Evolutionary conservation across 2,797 vertebrate species (phyloP).

Genomic region (Crenuchus spilurus): DNA sequence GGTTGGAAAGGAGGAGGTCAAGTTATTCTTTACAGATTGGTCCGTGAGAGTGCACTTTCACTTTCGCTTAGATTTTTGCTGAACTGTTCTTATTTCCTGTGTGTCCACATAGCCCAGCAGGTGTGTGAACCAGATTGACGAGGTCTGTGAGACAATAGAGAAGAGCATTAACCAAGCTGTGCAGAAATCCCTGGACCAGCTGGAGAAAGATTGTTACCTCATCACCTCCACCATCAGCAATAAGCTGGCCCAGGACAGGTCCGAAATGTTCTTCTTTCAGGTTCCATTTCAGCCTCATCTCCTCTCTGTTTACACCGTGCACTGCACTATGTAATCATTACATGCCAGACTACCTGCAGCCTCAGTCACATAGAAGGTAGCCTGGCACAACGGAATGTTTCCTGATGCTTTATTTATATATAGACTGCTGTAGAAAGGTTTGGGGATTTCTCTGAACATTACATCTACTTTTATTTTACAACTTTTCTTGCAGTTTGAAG

Average conservation of each 20-base stretch:
- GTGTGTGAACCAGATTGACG: slow-evolving; percentile 82
- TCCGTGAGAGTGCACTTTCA: too few relatives aligned
- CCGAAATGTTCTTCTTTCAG: neutral
- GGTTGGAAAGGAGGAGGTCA: too few relatives aligned
- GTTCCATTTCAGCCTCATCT: neutral
- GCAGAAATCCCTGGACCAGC: slow-evolving; percentile 82
- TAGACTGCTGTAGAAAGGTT: too few relatives aligned
- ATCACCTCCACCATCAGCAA: slow-evolving; percentile 74
- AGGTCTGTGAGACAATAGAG: slow-evolving; percentile 81
- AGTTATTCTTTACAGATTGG: too few relatives aligned
- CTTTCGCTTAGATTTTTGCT: too few relatives aligned
- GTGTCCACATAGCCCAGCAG: slow-evolving; percentile 72
- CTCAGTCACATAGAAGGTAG: too few relatives aligned
- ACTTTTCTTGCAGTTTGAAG: too few relatives aligned
- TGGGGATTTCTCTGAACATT: too few relatives aligned
- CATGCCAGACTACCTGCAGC: neutral
- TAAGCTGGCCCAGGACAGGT: slow-evolving; percentile 78
- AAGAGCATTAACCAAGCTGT: slow-evolving; percentile 84
- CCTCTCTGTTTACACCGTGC: neutral
- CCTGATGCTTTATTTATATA: too few relatives aligned
- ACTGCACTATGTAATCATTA: neutral
- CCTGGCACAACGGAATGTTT: too few relatives aligned
- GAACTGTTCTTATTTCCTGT: too few relatives aligned
- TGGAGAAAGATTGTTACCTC: slow-evolving; percentile 81
- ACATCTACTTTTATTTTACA: too few relatives aligned